Percentiles rank a stretch among this genome's conserved stretches.
Evolutionary conservation across 2,797 vertebrate species (phyloP).

Genomic region (Todus mexicanus): DNA sequence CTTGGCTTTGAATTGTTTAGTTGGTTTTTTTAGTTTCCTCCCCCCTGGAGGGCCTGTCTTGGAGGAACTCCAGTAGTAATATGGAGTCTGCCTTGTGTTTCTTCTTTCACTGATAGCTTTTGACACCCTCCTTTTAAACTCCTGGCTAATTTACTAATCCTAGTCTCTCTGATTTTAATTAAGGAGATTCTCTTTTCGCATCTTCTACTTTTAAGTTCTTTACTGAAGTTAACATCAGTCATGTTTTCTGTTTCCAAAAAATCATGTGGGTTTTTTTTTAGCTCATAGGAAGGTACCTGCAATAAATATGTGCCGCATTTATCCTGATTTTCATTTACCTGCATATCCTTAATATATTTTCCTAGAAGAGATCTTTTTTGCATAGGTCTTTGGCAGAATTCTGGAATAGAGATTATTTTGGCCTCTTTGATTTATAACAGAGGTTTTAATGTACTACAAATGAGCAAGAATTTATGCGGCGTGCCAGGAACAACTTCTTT

Average conservation of each 20-base stretch:
- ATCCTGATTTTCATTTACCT: background rate
- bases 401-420: background rate
- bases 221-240: background rate
- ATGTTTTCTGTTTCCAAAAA: background rate
- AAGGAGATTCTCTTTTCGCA: background rate
- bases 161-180: background rate
- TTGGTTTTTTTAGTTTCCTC: too few species aligned
- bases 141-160: constrained; percentile 3
- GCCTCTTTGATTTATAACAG: background rate
- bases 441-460: background rate
- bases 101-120: background rate
- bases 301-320: background rate
- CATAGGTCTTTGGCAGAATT: background rate
- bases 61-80: background rate
- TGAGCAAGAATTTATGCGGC: background rate
- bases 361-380: background rate
- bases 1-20: background rate
- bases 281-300: background rate
- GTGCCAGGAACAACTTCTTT: background rate
- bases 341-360: background rate
- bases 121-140: background rate
- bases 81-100: background rate
- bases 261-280: background rate
- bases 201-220: background rate
- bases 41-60: background rate